Evolutionary conservation across 2,888 invertebrate species (phyloP).

Genomic region (Tenodera sinensis): DNA sequence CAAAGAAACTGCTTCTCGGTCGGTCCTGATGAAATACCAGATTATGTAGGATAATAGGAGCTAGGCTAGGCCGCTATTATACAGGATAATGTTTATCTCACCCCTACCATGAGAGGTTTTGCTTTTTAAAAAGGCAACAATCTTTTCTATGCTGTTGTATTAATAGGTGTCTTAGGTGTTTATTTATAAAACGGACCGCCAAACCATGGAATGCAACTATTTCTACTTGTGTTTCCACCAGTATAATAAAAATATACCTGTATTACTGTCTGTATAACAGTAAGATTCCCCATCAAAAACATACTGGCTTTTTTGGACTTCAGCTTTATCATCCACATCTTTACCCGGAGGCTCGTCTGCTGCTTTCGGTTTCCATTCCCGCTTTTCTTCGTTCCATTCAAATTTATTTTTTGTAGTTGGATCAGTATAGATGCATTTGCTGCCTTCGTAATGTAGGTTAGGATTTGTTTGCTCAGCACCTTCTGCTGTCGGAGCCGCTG

Average conservation of each 20-base stretch:
- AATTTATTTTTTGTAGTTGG: slow-evolving; percentile 65
- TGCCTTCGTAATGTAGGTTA: slow-evolving; percentile 65
- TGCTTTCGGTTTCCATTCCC: slow-evolving; percentile 39
- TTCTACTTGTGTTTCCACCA: too few species aligned
- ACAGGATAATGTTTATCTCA: too few species aligned
- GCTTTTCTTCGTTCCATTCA: slow-evolving; percentile 54
- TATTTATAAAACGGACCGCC: too few species aligned
- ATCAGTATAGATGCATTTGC: slow-evolving; percentile 70
- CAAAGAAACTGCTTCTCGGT: too few species aligned
- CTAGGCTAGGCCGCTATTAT: too few species aligned
- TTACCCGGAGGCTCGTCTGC: neutral
- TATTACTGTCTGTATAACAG: slow-evolving; percentile 36
- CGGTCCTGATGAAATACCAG: too few species aligned
- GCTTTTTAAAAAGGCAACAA: too few species aligned
- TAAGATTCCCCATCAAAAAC: slow-evolving; percentile 39
- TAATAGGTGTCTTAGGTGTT: too few species aligned
- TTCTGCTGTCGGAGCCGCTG: neutral
- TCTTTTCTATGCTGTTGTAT: too few species aligned
- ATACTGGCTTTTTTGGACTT: slow-evolving; percentile 32
- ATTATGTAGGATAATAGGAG: too few species aligned
- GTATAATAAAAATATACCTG: slow-evolving; percentile 29
- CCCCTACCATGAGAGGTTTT: too few species aligned
- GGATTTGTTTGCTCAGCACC: neutral
- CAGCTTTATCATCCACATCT: neutral
- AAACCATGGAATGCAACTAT: too few species aligned